phyloP scores from a whole-genome alignment of 2,888 invertebrate species.

The Microctonus hyperodae region DNA sequence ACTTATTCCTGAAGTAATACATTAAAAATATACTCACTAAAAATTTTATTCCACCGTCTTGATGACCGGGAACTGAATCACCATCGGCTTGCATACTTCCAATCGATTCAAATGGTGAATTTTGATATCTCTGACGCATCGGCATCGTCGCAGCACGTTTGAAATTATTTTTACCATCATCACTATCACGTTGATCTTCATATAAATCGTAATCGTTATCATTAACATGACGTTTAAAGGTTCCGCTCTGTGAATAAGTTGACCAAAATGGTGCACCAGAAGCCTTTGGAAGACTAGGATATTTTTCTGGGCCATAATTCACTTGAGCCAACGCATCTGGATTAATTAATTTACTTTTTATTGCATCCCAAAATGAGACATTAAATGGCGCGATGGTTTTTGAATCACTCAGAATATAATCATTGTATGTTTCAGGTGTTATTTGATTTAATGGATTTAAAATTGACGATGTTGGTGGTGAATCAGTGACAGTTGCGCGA shows the following conservation, averaged over 20 bases:
- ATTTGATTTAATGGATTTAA: not conserved
- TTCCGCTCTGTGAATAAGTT: constrained; percentile 41
- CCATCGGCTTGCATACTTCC: constrained; percentile 59
- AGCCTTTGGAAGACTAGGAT: constrained; percentile 36
- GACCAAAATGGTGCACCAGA: constrained; percentile 49
- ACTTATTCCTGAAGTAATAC: too few species aligned
- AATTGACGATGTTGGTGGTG: not conserved
- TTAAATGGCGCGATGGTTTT: constrained; percentile 36
- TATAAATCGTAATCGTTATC: constrained; percentile 33
- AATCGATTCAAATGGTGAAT: constrained; percentile 56
- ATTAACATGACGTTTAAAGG: constrained; percentile 43
- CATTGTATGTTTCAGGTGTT: too few species aligned
- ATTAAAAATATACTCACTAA: constrained; percentile 53
- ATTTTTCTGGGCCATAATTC: not conserved
- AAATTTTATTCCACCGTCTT: constrained; percentile 58
- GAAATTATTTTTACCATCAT: constrained; percentile 37
- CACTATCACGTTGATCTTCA: constrained; percentile 22
- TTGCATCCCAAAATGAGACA: constrained; percentile 50
- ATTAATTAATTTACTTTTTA: constrained; percentile 47
- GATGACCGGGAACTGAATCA: constrained; percentile 52
- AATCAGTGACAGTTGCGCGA: not conserved
- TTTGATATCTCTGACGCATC: constrained; percentile 60
- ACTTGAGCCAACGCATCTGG: constrained; percentile 33
- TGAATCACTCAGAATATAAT: not conserved
- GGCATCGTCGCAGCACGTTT: constrained; percentile 54